Base-by-base conservation (phyloP, 2,113 vertebrate genomes). In the Leptocoma aspasia region DNA sequence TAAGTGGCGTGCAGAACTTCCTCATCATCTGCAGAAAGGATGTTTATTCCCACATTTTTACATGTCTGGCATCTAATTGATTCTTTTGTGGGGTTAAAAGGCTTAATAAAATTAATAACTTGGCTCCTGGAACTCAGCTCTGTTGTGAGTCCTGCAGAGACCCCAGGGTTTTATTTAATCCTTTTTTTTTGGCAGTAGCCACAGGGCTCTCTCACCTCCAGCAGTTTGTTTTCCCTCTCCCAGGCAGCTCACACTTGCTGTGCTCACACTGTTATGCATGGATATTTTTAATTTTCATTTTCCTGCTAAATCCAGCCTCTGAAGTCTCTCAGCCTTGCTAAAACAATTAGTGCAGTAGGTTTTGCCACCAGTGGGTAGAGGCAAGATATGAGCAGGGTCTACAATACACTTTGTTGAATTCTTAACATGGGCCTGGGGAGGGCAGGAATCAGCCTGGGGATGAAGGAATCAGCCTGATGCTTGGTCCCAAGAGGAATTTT, bases 101-200 rank as follows among this genome's bases (percentile, higher is more conserved):
- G 15, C 71, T 87, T 90, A 59, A 69, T 76, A 92, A 70, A 90
- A 93, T 87, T 71, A 94, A 49, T 88, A 89, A 63, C 54, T 88
- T n/a, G 15, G 41, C 63, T 80, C 30, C 35, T 80, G 61, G 59
- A 86, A 69, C 23, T 80, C 45, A 44, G 39, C 71, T 92, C 42
- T 4, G 6, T 24, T 66, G 37, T 49, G 86, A 92, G 69, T 72
- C 71, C 59, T 61, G 27, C 65, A 47, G 78, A 41, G 54, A 86
- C 71, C 24, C 31, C 64, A 39, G 63, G 63, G 71, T 31, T 92
- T 92, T 86, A 28, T 78, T 91, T 92, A 93, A 86, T 92, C 60
- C 59, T 66, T 78, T 76, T 65, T 33, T 95, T 86, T 66, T 89
- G 89, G 54, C 66, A 57, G 66, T 30, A 86, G 50, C 66, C 30